Base-by-base conservation (phyloP, 2,113 vertebrate species). In the Coreoperca whiteheadi region DNA sequence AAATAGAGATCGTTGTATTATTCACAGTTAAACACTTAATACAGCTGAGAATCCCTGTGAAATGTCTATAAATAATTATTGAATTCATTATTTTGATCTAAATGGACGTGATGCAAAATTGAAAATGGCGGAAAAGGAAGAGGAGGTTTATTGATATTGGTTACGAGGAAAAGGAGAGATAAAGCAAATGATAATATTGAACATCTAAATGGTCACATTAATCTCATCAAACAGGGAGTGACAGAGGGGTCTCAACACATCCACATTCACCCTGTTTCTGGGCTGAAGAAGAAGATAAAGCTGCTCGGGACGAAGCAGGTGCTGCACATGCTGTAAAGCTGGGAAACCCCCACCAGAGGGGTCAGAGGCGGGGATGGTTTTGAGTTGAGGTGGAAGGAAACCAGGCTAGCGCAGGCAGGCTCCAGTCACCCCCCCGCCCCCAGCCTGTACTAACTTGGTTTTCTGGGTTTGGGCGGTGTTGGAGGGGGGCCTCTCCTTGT, bases 361-460 rank as follows among this genome's bases (percentile, higher is more conserved):
- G 60, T 34, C 60, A 48, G 60, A 67, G 81, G 72, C 54, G 39
- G 76, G 51, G 61, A 54, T 20, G 65, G 74, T 71, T 85, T 83
- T 60, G 60, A 71, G 80, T 61, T 57, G 68, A 82, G 56, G 74
- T 70, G 23, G 75, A 67, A 79, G 73, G 78, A 74, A 77, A 82
- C 86, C 88, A 92, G 92, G 89, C 75, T 81, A 92, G 86, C 69
- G 71, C 92, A 93, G 90, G 88, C 81, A 91, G 88, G 86, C 82
- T 92, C 90, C 91, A 83, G 77, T 64, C 59, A 68, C 60, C 41
- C 57, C 80, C 78, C 61, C 46, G 1, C 46, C 89, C 88, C 77
- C 57, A 25, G 91, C 89, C 94, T 93, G n/a, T 96, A 96, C 96
- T 96, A 96, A 97, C 89, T 92, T 96, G 95, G 95, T 95, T 95